These are phyloP conservation scores for Saguinus oedipus DNA, from an alignment of 2,797 vertebrate genomes.

Conservation along the genomic window DNA sequence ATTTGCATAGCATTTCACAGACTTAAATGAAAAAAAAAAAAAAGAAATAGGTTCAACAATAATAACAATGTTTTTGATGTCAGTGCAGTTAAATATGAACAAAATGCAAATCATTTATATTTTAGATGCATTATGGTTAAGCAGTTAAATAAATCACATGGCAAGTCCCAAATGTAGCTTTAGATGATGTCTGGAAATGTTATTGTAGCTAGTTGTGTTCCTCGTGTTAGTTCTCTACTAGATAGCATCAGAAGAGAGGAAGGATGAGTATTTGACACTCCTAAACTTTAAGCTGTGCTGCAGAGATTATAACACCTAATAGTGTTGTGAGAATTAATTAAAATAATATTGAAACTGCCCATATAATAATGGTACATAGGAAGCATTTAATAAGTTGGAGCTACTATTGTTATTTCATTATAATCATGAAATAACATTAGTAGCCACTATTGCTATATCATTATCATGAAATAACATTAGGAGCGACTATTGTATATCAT, in stretches of 20 bases:
- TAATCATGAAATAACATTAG: background rate
- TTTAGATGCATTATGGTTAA: background rate
- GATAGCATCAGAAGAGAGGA: background rate
- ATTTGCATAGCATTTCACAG: too few species aligned
- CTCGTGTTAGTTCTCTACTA: background rate
- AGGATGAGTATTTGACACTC: background rate
- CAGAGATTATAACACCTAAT: slow-evolving; percentile 10
- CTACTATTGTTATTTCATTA: background rate
- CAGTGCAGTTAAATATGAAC: background rate
- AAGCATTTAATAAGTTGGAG: slow-evolving; percentile 40
- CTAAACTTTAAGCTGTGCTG: background rate
- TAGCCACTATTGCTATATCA: background rate
- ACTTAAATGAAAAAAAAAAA: too few species aligned
- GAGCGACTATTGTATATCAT: background rate
- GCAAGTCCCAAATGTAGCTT: background rate
- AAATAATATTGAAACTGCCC: slow-evolving; percentile 33
- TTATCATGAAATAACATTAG: background rate
- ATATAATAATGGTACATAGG: background rate
- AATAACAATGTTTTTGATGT: background rate
- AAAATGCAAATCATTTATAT: slow-evolving; percentile 13
- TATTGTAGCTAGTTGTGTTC: background rate
- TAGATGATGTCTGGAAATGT: slow-evolving; percentile 1
- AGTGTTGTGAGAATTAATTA: slow-evolving; percentile 29
- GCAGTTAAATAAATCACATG: slow-evolving; percentile 24
- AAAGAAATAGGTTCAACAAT: background rate